Conservation (phyloP, 2,797 vertebrate genomes). For the Lithobates sylvaticus region DNA sequence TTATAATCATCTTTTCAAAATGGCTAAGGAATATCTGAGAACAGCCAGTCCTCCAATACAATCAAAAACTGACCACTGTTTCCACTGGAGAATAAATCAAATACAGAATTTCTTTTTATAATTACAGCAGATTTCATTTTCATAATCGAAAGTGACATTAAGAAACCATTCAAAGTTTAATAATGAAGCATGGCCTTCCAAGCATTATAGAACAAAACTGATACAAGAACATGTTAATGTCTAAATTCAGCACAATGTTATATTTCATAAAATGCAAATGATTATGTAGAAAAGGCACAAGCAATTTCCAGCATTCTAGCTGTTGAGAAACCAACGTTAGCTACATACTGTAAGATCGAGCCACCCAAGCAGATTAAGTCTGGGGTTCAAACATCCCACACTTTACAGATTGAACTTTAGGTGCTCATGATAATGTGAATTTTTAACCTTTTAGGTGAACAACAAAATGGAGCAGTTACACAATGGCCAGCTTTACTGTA, state of each 20-base stretch:
- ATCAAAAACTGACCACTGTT: conserved; percentile 11
- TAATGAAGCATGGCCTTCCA: conserved; percentile 6
- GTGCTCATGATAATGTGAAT: too few species aligned
- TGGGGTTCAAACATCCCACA: too few species aligned
- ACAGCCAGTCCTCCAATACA: not conserved
- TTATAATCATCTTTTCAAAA: conserved; percentile 16
- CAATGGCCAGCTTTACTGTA: too few species aligned
- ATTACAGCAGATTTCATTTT: conserved; percentile 10
- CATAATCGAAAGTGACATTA: conserved; percentile 19
- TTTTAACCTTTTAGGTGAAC: too few species aligned
- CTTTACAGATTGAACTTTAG: too few species aligned
- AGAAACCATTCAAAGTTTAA: not conserved
- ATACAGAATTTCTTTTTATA: conserved; percentile 1
- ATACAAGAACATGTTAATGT: not conserved
- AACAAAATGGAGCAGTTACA: too few species aligned
- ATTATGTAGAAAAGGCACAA: not conserved
- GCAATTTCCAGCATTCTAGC: not conserved
- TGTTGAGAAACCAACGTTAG: too few species aligned
- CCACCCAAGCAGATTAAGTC: too few species aligned
- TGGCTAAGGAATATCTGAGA: not conserved
- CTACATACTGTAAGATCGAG: too few species aligned
- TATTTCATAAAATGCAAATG: not conserved
- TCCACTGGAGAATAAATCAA: conserved; percentile 21
- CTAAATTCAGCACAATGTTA: not conserved
- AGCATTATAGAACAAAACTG: conserved; percentile 4